Base-by-base conservation (phyloP, 2,113 vertebrate genomes). In the Ploceus nigricollis region DNA sequence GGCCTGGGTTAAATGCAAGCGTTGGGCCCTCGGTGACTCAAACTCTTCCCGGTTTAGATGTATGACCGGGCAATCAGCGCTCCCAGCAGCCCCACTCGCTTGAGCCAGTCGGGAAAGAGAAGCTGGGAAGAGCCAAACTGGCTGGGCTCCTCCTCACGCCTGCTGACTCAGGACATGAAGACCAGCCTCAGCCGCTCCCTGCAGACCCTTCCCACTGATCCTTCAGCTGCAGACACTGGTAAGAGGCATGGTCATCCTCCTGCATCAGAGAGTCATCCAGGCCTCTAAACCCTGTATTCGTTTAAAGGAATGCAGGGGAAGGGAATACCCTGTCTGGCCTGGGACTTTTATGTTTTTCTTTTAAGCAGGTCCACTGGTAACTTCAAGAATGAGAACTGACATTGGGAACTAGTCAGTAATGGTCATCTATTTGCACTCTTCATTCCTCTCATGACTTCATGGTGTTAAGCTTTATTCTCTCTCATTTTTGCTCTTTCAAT, bases 81-180 rank as follows among this genome's bases (percentile, higher is more conserved):
- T 87, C 99, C 99, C 57, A 98, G 98, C 96, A 99, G 99, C 94
- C 99, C 99, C 56, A 99, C 99, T 33, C 99, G 98, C 95, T 96
- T 99, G 97, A 98, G 98, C 96, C 98, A 98, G 60, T 97, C 98
- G 0, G 99, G 99, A 60, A 98, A 99, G 93, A 98, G 99, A 89
- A 99, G 99, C 97, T 99, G 99, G 99, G 99, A 99, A 93, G 99
- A 99, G 93, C 99, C 99, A 1, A 99, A 98, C 85, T 99, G 99
- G 99, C 97, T 99, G 98, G 99, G 99, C 8, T 99, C 99, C 3
- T 99, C 99, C 2, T 99, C 99, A 0, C 98, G 99, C 31, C 95
- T 99, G 12, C 96, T 99, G 79, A 99, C 94, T 96, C 98, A 96
- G 40, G 98, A 99, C 91, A 99, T 99, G 99, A 99, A 99, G 97